phyloP scores from a whole-genome alignment of 1,140 invertebrate genomes.

The Stegodyphus dumicola region DNA sequence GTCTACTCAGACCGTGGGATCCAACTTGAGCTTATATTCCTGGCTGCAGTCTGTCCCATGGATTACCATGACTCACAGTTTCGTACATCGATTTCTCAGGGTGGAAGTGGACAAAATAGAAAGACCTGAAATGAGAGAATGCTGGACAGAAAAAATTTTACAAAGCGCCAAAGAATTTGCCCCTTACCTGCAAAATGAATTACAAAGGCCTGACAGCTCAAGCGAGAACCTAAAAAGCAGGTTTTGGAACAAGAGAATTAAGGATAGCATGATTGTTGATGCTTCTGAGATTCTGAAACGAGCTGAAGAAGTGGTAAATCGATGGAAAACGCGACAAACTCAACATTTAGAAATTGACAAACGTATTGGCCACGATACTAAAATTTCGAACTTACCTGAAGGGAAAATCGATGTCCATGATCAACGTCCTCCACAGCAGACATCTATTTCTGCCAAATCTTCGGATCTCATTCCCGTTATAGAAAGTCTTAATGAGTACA shows the following conservation, averaged over 20 bases:
- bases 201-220: neutral
- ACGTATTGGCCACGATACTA: too few species aligned
- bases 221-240: neutral
- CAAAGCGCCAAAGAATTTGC: neutral
- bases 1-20: neutral
- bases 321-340: slow-evolving; percentile 13
- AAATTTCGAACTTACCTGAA: too few species aligned
- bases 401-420: too few species aligned
- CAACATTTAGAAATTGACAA: too few species aligned
- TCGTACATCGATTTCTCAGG: neutral
- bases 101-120: neutral
- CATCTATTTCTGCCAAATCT: too few species aligned
- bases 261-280: slow-evolving; percentile 15
- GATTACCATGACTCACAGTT: neutral
- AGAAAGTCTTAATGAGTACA: too few species aligned
- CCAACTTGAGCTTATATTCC: slow-evolving; percentile 8
- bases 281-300: slow-evolving; percentile 19
- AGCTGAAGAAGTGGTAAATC: slow-evolving; percentile 18
- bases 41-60: slow-evolving; percentile 18
- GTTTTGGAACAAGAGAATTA: slow-evolving; percentile 25
- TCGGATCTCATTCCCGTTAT: too few species aligned
- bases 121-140: neutral
- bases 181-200: neutral
- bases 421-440: too few species aligned
- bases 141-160: slow-evolving; percentile 34